Evolutionary conservation across 1,140 invertebrate species (phyloP).

Genomic region (Palaemon carinicauda): DNA sequence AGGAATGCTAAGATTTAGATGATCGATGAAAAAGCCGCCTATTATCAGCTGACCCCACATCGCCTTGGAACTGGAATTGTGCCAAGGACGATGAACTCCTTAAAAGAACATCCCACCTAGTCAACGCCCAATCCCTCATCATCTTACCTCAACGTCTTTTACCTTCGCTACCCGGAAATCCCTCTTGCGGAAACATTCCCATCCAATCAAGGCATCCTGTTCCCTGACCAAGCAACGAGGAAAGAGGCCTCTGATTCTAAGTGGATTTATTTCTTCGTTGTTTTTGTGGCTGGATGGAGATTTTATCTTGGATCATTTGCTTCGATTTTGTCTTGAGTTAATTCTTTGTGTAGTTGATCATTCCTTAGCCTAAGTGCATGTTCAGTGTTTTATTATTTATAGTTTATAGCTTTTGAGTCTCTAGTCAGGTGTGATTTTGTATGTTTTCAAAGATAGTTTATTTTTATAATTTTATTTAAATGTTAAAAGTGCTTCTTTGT

Average conservation of each 20-base stretch:
- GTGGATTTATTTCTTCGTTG: constrained; percentile 13
- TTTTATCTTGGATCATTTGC: constrained; percentile 15
- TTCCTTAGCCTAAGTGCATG: constrained; percentile 10
- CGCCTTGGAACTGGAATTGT: constrained; percentile 43
- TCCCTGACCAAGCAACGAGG: constrained; percentile 42
- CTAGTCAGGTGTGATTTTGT: constrained; percentile 42
- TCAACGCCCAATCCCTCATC: constrained; percentile 16
- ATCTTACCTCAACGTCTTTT: background rate
- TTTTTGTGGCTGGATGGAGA: constrained; percentile 34
- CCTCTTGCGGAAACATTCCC: constrained; percentile 15
- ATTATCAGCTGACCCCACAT: constrained; percentile 35
- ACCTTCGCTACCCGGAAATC: background rate
- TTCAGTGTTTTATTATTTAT: background rate
- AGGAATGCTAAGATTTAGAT: constrained; percentile 28
- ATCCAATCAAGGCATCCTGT: background rate
- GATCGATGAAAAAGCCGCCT: constrained; percentile 38
- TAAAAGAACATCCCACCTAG: constrained; percentile 53
- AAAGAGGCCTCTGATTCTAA: background rate
- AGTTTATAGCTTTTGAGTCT: background rate
- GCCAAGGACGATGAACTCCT: constrained; percentile 45
- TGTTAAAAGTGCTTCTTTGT: constrained; percentile 42
- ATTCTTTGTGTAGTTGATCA: constrained; percentile 4
- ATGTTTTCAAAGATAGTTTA: constrained; percentile 42
- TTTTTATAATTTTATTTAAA: constrained; percentile 52
- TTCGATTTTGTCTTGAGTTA: background rate